These are phyloP conservation scores for Ammospiza nelsoni DNA, from an alignment of 2,113 vertebrate genomes.

Conservation along the genomic window DNA sequence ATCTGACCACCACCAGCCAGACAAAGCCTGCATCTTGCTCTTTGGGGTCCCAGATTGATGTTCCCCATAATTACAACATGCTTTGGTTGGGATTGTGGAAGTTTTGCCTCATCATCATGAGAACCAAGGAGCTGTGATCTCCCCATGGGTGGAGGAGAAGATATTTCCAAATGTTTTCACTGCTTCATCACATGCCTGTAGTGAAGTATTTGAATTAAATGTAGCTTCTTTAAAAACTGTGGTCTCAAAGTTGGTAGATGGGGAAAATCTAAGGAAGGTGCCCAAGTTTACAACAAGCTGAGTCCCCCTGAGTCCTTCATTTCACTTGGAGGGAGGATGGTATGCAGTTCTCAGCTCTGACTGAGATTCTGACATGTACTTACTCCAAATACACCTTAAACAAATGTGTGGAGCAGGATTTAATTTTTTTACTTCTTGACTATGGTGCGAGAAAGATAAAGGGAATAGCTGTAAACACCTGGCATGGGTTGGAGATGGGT, in stretches of 20 bases:
- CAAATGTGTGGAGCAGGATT: not conserved
- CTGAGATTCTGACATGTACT: fast-evolving
- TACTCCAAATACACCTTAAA: not conserved
- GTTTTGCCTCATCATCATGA: not conserved
- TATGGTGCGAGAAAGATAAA: not conserved
- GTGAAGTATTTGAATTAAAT: not conserved
- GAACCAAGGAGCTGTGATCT: not conserved
- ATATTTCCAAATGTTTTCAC: not conserved
- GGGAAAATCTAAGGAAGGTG: not conserved
- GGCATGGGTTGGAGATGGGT: not conserved
- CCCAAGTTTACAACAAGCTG: not conserved
- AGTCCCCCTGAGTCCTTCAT: not conserved
- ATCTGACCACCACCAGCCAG: not conserved
- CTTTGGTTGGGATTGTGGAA: not conserved
- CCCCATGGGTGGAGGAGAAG: not conserved
- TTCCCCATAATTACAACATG: not conserved
- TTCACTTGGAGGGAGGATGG: not conserved
- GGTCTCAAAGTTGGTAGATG: not conserved
- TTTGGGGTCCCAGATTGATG: not conserved
- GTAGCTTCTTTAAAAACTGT: not conserved
- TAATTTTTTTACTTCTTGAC: not conserved
- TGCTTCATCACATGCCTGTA: fast-evolving
- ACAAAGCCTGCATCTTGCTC: not conserved
- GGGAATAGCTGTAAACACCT: not conserved
- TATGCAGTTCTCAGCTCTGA: not conserved